Percentiles rank a stretch among this genome's conserved stretches.
Evolutionary conservation across 2,797 vertebrate genomes (phyloP).

Genomic region (Pseudotriccus pelzelni): DNA sequence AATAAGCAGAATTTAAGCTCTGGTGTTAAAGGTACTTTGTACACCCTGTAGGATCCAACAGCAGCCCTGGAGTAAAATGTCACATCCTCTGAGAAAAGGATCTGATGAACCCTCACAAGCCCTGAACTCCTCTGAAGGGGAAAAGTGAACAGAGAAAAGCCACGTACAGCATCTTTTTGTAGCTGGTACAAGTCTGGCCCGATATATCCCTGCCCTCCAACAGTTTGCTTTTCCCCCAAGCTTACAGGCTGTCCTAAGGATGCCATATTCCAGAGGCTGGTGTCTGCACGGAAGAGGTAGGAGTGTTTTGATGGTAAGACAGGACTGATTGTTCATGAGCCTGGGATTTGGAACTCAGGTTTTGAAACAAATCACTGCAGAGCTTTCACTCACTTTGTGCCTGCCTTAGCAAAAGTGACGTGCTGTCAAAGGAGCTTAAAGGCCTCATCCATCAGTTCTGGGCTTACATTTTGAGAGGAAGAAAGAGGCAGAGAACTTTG

Average conservation of each 20-base stretch:
- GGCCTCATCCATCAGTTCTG: slow-evolving; percentile 39
- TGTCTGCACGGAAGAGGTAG: background rate
- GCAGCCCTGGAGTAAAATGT: background rate
- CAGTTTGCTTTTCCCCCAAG: background rate
- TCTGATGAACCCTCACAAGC: background rate
- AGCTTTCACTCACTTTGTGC: slow-evolving; percentile 51
- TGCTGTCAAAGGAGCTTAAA: slow-evolving; percentile 64
- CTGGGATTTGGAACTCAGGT: slow-evolving; percentile 7
- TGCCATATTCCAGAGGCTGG: background rate
- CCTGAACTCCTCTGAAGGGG: background rate
- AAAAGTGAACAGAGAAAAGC: background rate
- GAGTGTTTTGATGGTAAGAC: background rate
- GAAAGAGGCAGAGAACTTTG: slow-evolving; percentile 14
- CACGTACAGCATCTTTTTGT: background rate
- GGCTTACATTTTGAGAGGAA: slow-evolving; percentile 28
- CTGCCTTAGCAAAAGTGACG: slow-evolving; percentile 56
- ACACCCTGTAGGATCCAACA: background rate
- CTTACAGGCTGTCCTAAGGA: background rate
- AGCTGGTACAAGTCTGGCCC: background rate
- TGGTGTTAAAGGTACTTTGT: background rate
- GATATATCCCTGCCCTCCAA: background rate
- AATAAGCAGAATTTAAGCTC: background rate
- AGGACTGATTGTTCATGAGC: background rate
- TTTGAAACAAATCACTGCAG: slow-evolving; percentile 50
- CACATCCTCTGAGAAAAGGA: background rate